Percentiles rank a stretch among this genome's conserved stretches.
phyloP scores from a whole-genome alignment of 1,140 invertebrate species.

The Macrocentrus cingulum region DNA sequence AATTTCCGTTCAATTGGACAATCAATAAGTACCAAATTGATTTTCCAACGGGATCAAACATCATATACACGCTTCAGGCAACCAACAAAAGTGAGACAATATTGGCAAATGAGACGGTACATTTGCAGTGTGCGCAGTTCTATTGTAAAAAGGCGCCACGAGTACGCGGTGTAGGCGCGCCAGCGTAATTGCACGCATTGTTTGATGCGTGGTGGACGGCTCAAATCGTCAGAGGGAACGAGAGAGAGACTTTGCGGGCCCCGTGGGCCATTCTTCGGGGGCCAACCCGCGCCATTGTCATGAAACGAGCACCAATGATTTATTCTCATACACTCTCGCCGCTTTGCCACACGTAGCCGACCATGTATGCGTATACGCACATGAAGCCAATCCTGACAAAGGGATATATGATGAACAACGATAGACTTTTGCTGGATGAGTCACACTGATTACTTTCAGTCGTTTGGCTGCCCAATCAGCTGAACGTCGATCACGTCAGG shows the following conservation, averaged over 20 bases:
- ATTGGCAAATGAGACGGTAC: slow-evolving; percentile 57
- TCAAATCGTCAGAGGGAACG: slow-evolving; percentile 33
- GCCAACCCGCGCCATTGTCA: slow-evolving; percentile 19
- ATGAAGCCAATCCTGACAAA: neutral
- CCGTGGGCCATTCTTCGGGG: slow-evolving; percentile 25
- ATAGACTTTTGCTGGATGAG: slow-evolving; percentile 3
- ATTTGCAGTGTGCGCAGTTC: slow-evolving; percentile 36
- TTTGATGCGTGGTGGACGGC: slow-evolving; percentile 43
- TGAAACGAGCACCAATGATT: slow-evolving; percentile 31
- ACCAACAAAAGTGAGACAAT: slow-evolving; percentile 56
- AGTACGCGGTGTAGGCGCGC: slow-evolving; percentile 32
- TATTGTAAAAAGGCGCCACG: slow-evolving; percentile 43
- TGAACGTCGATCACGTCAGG: neutral
- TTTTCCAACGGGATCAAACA: slow-evolving; percentile 12
- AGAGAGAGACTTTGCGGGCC: slow-evolving; percentile 18
- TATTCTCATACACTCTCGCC: slow-evolving; percentile 22
- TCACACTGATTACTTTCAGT: slow-evolving; percentile 15
- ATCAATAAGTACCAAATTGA: slow-evolving; percentile 6
- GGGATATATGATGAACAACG: too few species aligned
- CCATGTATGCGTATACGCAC: slow-evolving; percentile 13
- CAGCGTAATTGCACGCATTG: slow-evolving; percentile 50
- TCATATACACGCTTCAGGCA: too few species aligned
- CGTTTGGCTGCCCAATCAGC: slow-evolving; percentile 8
- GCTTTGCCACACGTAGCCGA: neutral
- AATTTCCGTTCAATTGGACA: neutral